A percentile compares a stretch with the other conserved stretches of the same genome.
Evolutionary conservation across 2,888 invertebrate species (phyloP).

Genomic region (Drosophila kanekoi): DNA sequence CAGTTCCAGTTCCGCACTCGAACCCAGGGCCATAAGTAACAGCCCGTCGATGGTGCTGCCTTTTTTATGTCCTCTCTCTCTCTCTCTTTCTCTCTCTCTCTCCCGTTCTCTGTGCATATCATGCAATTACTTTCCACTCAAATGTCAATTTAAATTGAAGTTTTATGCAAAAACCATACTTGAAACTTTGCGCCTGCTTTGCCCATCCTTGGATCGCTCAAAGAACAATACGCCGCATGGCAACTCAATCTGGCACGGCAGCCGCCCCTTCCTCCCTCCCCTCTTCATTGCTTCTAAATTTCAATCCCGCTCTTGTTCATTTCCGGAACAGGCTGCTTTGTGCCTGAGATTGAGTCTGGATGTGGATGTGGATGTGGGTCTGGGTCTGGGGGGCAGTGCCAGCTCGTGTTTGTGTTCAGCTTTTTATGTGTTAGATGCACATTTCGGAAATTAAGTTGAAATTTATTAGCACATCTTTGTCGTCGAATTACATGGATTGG

Average conservation of each 20-base stretch:
- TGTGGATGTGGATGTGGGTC: not conserved
- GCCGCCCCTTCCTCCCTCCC: not conserved
- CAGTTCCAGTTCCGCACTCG: not conserved
- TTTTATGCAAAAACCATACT: slow-evolving; percentile 81
- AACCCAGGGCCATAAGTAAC: slow-evolving; percentile 49
- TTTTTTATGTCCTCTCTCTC: slow-evolving; percentile 61
- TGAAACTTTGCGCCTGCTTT: slow-evolving; percentile 67
- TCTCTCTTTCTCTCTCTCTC: too few relatives aligned
- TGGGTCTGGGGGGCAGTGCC: slow-evolving; percentile 8
- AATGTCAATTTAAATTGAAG: slow-evolving; percentile 81
- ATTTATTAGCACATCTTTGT: slow-evolving; percentile 79
- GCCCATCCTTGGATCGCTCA: slow-evolving; percentile 23
- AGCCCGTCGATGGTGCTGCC: slow-evolving; percentile 60
- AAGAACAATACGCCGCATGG: slow-evolving; percentile 68
- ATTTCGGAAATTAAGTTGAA: slow-evolving; percentile 81
- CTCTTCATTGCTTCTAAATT: slow-evolving; percentile 11
- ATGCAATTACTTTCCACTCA: slow-evolving; percentile 82
- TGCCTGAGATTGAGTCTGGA: slow-evolving; percentile 1
- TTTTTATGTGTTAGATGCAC: slow-evolving; percentile 81
- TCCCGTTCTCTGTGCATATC: slow-evolving; percentile 67
- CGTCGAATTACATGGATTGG: slow-evolving; percentile 78
- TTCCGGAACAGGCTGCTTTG: slow-evolving; percentile 55
- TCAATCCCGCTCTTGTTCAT: slow-evolving; percentile 54
- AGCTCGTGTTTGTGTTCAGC: slow-evolving; percentile 53
- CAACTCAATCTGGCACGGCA: slow-evolving; percentile 63